Percentiles rank a stretch among this genome's conserved stretches.
Evolutionary conservation across 2,888 invertebrate species (phyloP).

Genomic region (Volucella zonaria): DNA sequence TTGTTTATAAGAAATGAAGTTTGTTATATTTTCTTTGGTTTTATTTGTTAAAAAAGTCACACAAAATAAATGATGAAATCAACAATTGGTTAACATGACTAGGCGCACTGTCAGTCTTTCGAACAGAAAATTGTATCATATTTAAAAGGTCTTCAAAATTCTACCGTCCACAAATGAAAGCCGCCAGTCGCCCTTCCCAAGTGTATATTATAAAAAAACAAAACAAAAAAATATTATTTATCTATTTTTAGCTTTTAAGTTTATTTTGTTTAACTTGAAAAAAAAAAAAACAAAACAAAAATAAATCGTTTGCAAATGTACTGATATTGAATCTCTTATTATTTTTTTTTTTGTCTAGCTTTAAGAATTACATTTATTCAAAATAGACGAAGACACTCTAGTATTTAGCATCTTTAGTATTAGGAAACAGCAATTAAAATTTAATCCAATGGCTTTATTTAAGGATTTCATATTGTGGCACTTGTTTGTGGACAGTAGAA

Average conservation of each 20-base stretch:
- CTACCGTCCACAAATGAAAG: constrained; percentile 66
- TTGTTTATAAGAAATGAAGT: constrained; percentile 43
- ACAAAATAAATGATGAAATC: constrained; percentile 55
- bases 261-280: constrained; percentile 35
- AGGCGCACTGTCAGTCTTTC: constrained; percentile 7
- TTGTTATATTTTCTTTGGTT: constrained; percentile 47
- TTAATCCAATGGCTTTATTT: constrained; percentile 32
- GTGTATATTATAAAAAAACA: constrained; percentile 45
- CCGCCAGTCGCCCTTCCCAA: constrained; percentile 24
- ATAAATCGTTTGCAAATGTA: constrained; percentile 63
- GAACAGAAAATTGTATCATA: constrained; percentile 13
- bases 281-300: constrained; percentile 26
- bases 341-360: constrained; percentile 40
- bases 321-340: constrained; percentile 73
- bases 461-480: constrained; percentile 30
- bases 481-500: constrained; percentile 65
- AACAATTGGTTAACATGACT: constrained; percentile 7
- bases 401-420: too few species aligned
- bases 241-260: constrained; percentile 28
- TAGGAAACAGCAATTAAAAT: constrained; percentile 14
- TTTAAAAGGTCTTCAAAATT: constrained; percentile 12
- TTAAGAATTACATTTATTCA: constrained; percentile 33
- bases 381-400: constrained; percentile 3
- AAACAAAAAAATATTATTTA: constrained; percentile 21
- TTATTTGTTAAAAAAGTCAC: constrained; percentile 35